Conservation (phyloP, 2,797 vertebrate species). For the Chaetodon trifasciatus region DNA sequence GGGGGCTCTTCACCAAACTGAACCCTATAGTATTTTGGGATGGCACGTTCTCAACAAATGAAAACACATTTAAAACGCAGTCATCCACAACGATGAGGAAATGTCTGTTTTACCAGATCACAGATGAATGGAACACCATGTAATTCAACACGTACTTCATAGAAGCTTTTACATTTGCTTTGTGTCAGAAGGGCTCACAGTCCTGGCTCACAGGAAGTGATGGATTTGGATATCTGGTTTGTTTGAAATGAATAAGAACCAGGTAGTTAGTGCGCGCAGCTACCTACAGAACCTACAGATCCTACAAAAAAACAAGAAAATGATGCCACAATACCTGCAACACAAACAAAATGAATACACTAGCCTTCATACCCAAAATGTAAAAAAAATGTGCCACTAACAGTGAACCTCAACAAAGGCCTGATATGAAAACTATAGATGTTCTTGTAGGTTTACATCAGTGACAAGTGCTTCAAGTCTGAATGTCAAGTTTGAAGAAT, state of each 20-base stretch:
- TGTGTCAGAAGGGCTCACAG: background rate
- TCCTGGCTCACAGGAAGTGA: background rate
- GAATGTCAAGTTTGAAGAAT: background rate
- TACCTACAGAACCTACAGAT: no score
- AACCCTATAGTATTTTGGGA: slow-evolving; percentile 2
- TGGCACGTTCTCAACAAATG: slow-evolving; percentile 21
- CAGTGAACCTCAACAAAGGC: background rate
- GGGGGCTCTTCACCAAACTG: slow-evolving; percentile 40
- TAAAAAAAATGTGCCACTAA: background rate
- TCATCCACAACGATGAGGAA: slow-evolving; percentile 5
- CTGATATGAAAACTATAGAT: background rate
- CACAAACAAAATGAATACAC: background rate
- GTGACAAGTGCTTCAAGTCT: background rate
- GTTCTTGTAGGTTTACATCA: background rate
- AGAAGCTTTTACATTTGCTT: background rate
- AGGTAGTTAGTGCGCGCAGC: background rate
- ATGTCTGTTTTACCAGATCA: slow-evolving; percentile 2
- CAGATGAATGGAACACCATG: background rate
- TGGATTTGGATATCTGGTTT: background rate
- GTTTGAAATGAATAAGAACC: background rate
- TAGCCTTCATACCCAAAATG: background rate
- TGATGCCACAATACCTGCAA: background rate
- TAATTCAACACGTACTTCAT: background rate
- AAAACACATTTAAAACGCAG: slow-evolving; percentile 8
- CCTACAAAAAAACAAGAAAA: background rate